Conservation (phyloP, 2,113 vertebrate species). For the Hydropotes inermis region DNA sequence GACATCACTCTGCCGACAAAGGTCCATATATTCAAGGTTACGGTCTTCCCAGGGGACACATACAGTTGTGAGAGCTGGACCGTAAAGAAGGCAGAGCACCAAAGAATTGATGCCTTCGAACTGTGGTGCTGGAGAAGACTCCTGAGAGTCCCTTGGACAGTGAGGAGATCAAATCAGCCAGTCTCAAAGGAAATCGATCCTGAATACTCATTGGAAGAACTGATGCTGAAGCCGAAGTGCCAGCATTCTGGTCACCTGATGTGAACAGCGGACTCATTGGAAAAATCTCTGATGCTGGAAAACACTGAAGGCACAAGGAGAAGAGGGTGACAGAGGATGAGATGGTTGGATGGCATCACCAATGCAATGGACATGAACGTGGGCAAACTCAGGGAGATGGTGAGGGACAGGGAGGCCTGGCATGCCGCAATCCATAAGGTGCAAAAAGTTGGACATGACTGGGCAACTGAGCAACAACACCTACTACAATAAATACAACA, state of each 20-base stretch:
- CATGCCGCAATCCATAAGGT: accelerated
- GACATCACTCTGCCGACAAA: neutral
- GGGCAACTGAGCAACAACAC: neutral
- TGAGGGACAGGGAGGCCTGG: neutral
- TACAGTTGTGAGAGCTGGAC: neutral
- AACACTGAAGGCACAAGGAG: neutral
- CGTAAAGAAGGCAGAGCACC: neutral
- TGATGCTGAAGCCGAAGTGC: neutral
- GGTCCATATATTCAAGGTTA: neutral
- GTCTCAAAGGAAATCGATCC: neutral
- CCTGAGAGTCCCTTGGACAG: neutral
- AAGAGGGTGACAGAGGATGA: neutral
- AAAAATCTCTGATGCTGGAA: neutral
- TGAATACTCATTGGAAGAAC: neutral
- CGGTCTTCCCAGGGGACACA: neutral
- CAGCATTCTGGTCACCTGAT: neutral
- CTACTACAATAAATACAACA: neutral
- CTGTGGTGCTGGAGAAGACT: neutral
- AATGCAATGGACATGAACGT: neutral
- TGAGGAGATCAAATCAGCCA: neutral
- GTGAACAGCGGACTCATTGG: neutral
- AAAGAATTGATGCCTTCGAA: neutral
- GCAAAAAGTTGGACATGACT: neutral
- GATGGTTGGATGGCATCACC: neutral
- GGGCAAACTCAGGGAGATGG: neutral